These are phyloP conservation scores for Melanocharis versteri DNA, from an alignment of 2,113 vertebrate genomes.

Conservation along the genomic window DNA sequence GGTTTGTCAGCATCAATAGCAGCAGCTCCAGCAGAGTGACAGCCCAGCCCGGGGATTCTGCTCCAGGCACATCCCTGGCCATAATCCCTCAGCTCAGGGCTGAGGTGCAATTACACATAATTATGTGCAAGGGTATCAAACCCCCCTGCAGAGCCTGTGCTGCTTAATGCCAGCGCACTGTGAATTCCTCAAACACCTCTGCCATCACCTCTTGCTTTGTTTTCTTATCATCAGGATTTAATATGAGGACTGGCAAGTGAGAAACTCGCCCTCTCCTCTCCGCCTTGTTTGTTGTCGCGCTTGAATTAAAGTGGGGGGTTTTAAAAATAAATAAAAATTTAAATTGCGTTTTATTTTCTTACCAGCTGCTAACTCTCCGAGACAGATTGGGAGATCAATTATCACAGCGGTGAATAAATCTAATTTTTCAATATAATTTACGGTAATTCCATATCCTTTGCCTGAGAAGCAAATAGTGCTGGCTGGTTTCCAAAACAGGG, in stretches of 20 bases:
- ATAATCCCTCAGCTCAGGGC: not conserved
- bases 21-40: not conserved
- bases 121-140: not conserved
- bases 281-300: slow-evolving; percentile 53
- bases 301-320: slow-evolving; percentile 52
- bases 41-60: not conserved
- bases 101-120: not conserved
- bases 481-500: slow-evolving; percentile 61
- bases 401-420: slow-evolving; percentile 81
- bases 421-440: slow-evolving; percentile 83
- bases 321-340: slow-evolving; percentile 48
- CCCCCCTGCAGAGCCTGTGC: not conserved
- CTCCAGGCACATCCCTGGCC: not conserved
- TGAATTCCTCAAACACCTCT: not conserved
- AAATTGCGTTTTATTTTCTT: slow-evolving; percentile 81
- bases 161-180: not conserved
- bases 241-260: slow-evolving; percentile 40
- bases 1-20: not conserved
- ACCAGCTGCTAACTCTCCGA: slow-evolving; percentile 76
- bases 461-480: slow-evolving; percentile 70
- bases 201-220: not conserved
- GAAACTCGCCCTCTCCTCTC: slow-evolving; percentile 47
- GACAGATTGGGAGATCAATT: slow-evolving; percentile 82
- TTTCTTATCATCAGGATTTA: not conserved
- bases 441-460: slow-evolving; percentile 79